These are phyloP conservation scores for Hucho hucho DNA, from an alignment of 2,113 vertebrate genomes.

Conservation along the genomic window DNA sequence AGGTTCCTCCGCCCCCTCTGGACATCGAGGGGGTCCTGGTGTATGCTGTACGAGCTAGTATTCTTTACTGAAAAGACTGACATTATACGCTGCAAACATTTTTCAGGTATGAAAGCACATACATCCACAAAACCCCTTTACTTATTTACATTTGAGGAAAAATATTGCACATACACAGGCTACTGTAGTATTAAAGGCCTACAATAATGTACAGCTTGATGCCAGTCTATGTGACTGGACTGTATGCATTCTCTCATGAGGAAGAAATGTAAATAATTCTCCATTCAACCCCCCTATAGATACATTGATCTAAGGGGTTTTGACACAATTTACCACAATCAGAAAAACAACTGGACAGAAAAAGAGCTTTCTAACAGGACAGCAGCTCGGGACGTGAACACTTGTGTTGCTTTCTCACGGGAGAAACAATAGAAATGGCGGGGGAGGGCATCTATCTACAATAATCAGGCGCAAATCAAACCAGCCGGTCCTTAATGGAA, in stretches of 20 bases:
- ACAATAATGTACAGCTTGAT: no score
- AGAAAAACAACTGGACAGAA: slow-evolving; percentile 19
- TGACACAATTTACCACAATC: slow-evolving; percentile 9
- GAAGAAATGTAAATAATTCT: not conserved
- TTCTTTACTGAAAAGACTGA: no score
- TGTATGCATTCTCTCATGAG: not conserved
- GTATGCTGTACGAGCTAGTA: no score
- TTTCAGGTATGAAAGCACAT: no score
- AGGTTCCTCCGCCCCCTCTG: no score
- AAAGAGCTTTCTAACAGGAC: slow-evolving; percentile 3
- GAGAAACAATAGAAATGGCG: slow-evolving; percentile 43
- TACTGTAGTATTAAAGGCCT: no score
- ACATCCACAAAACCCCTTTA: no score
- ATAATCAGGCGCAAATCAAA: slow-evolving; percentile 62
- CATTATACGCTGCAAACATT: no score
- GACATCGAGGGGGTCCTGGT: no score
- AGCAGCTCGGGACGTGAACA: not conserved
- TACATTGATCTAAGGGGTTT: not conserved
- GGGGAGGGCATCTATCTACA: slow-evolving; percentile 48
- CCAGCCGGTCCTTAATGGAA: slow-evolving; percentile 62
- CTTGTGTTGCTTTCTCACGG: not conserved
- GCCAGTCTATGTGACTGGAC: not conserved
- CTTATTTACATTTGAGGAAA: no score
- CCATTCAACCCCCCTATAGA: slow-evolving; percentile 2
- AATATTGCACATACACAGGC: no score